phyloP scores from a whole-genome alignment of 2,113 vertebrate genomes.

The Naja naja region DNA sequence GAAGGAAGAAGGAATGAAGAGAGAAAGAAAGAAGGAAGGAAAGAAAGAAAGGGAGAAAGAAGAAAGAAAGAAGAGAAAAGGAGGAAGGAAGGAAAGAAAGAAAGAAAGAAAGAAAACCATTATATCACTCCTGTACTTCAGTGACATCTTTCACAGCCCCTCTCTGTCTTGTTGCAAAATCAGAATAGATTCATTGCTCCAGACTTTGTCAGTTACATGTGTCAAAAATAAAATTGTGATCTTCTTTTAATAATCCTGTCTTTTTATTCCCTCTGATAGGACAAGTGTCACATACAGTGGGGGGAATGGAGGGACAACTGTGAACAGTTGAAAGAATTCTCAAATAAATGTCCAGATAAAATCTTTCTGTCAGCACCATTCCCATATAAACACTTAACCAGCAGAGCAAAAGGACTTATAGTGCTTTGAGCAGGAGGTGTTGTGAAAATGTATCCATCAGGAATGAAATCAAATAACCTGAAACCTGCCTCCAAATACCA shows the following conservation, averaged over 20 bases:
- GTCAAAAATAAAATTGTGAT: background rate
- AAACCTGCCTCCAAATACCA: conserved; percentile 1
- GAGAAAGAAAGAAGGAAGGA: too few relatives aligned
- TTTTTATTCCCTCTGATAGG: conserved; percentile 1
- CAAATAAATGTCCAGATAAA: background rate
- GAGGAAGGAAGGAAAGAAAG: too few relatives aligned
- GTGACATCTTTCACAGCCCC: background rate
- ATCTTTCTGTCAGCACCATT: conserved; percentile 7
- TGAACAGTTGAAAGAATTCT: conserved; percentile 7
- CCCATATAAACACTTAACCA: background rate
- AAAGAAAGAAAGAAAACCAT: too few relatives aligned
- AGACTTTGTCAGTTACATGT: background rate
- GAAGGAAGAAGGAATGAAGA: too few relatives aligned
- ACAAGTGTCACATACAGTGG: background rate
- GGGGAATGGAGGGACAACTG: background rate
- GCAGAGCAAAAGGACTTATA: background rate
- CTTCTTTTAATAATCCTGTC: background rate
- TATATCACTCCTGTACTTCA: background rate
- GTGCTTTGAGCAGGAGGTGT: background rate
- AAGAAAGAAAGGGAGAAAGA: too few relatives aligned
- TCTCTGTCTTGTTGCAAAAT: background rate
- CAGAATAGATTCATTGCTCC: background rate
- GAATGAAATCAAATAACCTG: conserved; percentile 2
- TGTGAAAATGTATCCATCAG: conserved; percentile 3
- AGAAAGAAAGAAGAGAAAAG: too few relatives aligned